Base-by-base conservation (phyloP, 2,797 vertebrate genomes). In the Pseudomugil gertrudae region DNA sequence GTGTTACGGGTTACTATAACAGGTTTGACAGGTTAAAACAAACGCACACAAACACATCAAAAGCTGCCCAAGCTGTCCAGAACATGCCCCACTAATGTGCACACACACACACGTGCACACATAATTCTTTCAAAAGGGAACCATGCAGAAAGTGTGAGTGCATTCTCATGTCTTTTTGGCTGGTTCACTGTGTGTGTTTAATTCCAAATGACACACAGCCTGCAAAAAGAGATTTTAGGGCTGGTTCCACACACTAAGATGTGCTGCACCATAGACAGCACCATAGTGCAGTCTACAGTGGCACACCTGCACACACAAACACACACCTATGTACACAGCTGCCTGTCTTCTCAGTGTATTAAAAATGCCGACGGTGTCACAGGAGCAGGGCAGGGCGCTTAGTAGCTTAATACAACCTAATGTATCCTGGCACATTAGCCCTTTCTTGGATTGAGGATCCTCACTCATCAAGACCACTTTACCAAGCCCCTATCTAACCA, bases 131-230 rank as follows among this genome's bases (percentile, higher is more conserved):
- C 59, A 57, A 38, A n/a, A 72, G 70, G 30, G 61, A 76, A 63
- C 57, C 50, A 11, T 26, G 74, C 47, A 23, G 43, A 33, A 57
- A 70, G 83, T 78, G 83, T 73, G 87, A 92, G 92, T 91, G 89
- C 91, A 87, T 92, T 92, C 86, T 71, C 80, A 30, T 93, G 92
- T 93, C 84, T 87, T 83, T 74, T 74, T 53, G 59, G 65, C 63
- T 57, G n/a, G 72, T 77, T 84, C 76, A 84, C 56, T 29, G 68
- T 80, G 77, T 84, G 84, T 79, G 81, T 88, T 88, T 84, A 85
- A 92, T 87, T 88, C 69, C 69, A 72, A 78, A 76, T 82, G 87
- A 87, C 81, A 84, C 77, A 60, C 64, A 69, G 69, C 56, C 77
- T 69, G 53, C 81, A 60, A 71, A 21, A 47, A 63, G 32, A 64